Base-by-base conservation (phyloP, 2,888 invertebrate species). In the Ctenicera cuprea region DNA sequence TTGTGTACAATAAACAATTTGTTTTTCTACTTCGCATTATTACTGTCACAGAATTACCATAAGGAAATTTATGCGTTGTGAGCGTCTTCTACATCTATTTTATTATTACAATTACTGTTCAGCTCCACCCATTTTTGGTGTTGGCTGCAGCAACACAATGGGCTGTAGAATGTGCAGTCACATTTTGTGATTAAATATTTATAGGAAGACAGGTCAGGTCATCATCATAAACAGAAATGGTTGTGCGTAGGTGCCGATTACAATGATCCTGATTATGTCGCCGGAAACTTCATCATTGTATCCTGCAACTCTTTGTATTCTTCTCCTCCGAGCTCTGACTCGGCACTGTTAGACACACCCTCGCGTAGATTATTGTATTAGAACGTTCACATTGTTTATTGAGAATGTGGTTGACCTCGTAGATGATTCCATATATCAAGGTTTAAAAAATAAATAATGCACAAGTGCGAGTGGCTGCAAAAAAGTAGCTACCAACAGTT, bases 361-460 rank as follows among this genome's bases (percentile, higher is more conserved):
- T 75, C 57, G 45, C 66, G 66, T 67, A 52, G 66, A 71, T 74
- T 71, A 69, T 67, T 68, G 48, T 43, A 69, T 75, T 75, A 71
- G 74, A 71, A 71, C 71, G 61, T 75, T 71, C 74, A 71, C 74
- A 75, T 71, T 75, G 71, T 74, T 74, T 71, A 75, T 68, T 50
- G 70, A 75, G 74, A 75, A 75, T 75, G 74, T 71, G 50, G 74
- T 68, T 68, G 74, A 71, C 74, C 74, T 75, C 74, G 71, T 48
- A 38, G 67, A 68, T 68, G 41, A 63, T 73, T 73, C 73, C 38
- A 71, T 71, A 71, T 71, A 71, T 71, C 71, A 71, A 71, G 71
- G 71, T 64, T 71, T 64, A 43, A 48, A 54, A 52, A 57, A 57
- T 54, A 59, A 64, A 71, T 41, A 59, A 64, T 57, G 64, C 64